These are phyloP conservation scores for Protonemura montana DNA, from an alignment of 2,888 invertebrate genomes.

Conservation along the genomic window DNA sequence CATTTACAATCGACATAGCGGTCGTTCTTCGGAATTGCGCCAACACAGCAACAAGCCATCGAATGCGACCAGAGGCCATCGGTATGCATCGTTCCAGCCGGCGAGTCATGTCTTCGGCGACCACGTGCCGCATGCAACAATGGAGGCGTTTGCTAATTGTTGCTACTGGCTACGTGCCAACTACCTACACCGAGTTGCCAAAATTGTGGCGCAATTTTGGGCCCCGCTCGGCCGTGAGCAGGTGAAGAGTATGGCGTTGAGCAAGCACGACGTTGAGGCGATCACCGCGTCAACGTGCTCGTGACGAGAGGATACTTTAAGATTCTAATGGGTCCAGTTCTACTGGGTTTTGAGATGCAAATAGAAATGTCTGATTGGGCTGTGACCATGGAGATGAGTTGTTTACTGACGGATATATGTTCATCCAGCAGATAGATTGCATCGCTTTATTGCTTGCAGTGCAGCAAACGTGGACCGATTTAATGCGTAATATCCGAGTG, in stretches of 20 bases:
- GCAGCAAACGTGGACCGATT: too few species aligned
- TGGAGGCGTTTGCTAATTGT: background rate
- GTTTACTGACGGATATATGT: too few species aligned
- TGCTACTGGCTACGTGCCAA: background rate
- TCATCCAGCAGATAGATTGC: too few species aligned
- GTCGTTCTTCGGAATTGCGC: background rate
- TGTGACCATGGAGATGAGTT: too few species aligned
- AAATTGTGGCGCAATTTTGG: too few species aligned
- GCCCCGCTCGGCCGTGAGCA: background rate
- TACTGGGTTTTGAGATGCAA: too few species aligned
- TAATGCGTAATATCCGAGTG: too few species aligned
- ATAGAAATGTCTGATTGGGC: too few species aligned
- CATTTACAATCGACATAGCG: background rate
- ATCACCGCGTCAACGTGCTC: background rate
- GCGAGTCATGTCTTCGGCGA: background rate
- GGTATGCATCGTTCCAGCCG: background rate
- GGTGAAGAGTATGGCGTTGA: background rate
- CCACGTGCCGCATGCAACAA: background rate
- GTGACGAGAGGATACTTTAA: background rate
- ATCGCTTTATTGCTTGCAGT: too few species aligned
- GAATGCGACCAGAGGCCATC: background rate
- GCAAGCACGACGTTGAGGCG: background rate
- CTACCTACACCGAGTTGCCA: background rate
- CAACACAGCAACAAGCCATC: background rate
- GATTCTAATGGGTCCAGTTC: background rate